Base-by-base conservation (phyloP, 2,797 vertebrate genomes). In the Amphiprion clarkii region DNA sequence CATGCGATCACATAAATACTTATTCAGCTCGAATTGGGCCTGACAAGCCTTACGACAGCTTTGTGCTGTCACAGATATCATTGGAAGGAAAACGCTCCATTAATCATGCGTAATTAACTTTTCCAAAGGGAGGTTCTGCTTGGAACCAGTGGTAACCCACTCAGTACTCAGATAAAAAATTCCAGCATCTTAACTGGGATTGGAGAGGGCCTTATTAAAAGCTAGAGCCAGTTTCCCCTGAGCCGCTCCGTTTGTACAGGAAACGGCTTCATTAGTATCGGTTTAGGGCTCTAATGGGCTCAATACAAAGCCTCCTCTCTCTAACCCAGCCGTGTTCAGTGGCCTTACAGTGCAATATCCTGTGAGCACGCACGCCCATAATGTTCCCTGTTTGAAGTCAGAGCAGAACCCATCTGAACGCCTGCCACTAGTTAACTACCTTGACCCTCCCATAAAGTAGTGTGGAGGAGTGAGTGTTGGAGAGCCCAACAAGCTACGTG, bases 1-100 rank as follows among this genome's bases (percentile, higher is more conserved):
- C 96, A 98, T 98, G 96, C 96, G 96, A 99, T 99, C 98, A 98
- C 97, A 98, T 98, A 99, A 99, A 98, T 99, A 99, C 98, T 99
- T 98, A 98, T 99, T 99, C 98, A 99, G 97, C 96, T 96, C 96
- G 97, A 97, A 98, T 98, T 97, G 96, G 96, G 96, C 95, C 96
- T 97, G 97, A 99, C 97, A 97, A 97, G 96, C 91, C 96, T 95
- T 95, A 95, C 95, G 96, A 98, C 97, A 98, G 97, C 97, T 99
- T 98, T 98, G 97, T 98, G 97, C 97, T 98, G 97, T 99, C 97
- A 97, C 96, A 97, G 96, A 97, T 97, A 98, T 98, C 97, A 98
- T 96, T 96, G 96, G 94, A 95, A 95, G 95, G 97, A 98, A 98
- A 97, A 96, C 95, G 96, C 96, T 96, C 96, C 97, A 99, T 99